A percentile compares a stretch with the other conserved stretches of the same genome.
phyloP scores from a whole-genome alignment of 2,888 invertebrate genomes.

The Capitulum mitella region DNA sequence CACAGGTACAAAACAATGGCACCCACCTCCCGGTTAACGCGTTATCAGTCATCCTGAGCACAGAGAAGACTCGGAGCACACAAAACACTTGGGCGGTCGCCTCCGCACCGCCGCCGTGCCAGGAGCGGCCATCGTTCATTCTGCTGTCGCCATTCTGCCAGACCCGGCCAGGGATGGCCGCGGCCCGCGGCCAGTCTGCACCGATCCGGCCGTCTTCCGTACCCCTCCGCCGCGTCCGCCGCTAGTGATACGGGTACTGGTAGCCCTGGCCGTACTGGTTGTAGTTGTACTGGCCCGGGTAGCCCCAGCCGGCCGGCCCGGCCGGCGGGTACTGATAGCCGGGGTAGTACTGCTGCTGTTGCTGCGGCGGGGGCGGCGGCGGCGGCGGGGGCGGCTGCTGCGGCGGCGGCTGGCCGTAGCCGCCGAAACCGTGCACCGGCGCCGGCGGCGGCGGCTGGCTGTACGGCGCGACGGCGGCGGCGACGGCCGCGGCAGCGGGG shows the following conservation, averaged over 20 bases:
- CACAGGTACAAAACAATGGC: too few species aligned
- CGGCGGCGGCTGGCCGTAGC: not conserved
- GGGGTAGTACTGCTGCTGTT: not conserved
- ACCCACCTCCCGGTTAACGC: too few species aligned
- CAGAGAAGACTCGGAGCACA: too few species aligned
- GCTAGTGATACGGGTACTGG: slow-evolving; percentile 19
- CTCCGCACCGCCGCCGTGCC: too few species aligned
- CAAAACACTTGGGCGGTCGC: too few species aligned
- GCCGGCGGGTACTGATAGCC: not conserved
- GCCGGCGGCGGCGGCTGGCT: not conserved
- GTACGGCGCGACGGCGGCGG: not conserved
- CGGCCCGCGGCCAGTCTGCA: too few species aligned
- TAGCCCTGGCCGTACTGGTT: slow-evolving; percentile 11
- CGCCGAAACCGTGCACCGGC: not conserved
- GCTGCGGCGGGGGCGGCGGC: not conserved
- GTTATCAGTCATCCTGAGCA: too few species aligned
- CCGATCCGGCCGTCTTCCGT: not conserved
- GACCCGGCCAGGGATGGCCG: too few species aligned
- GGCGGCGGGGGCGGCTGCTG: too few species aligned
- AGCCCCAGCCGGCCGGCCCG: not conserved
- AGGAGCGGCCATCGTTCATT: too few species aligned
- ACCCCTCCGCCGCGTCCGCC: not conserved
- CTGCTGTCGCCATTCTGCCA: too few species aligned
- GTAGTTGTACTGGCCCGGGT: not conserved
- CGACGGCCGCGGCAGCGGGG: not conserved